Evolutionary conservation across 2,797 vertebrate genomes (phyloP), one percentile per base, ranked within the genome.

Genomic region (Gymnoscopelus braueri): DNA sequence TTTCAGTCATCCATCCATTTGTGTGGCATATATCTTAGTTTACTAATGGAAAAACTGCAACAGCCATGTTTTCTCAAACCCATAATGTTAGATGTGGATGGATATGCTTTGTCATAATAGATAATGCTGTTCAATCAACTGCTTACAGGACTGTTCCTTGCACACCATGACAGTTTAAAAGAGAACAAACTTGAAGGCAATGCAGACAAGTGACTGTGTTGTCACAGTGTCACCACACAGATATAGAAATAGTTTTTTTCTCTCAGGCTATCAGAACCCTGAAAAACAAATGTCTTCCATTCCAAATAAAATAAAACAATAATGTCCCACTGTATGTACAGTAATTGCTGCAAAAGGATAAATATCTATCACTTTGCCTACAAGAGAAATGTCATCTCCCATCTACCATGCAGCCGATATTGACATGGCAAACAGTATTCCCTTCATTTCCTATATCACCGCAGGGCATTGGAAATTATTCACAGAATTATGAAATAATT

Each of bases 401-500:
- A 6, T 24, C 10, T 12, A n/a, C 13, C 1, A 3, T 32, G 2
- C 29, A 32, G 47, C 57, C 65, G 50, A 62, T 29, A 48, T 35
- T n/a, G 3, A 62, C 5, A 70, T 49, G 60, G 24, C 39, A 61
- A 44, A 44, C 39, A 10, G 39, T 23, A 49, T 24, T 32, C 12
- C 12, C 13, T 11, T 64, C 6, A 60, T 50, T 29, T 47, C 64
- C 29, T 14, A 26, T 9, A 64, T 23, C 9, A 55, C 35, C 26
- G 69, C 3, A 0, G 3, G 58, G 47, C 54, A 15, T 71, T 29
- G 32, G 59, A 4, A 24, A 0, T 63, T 57, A 63, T 66, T 69
- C 15, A 67, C 23, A 29, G 12, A 66, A 75, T 59, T 2, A 58
- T 3, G 13, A 68, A 64, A 63, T 74, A 19, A 74, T 50, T 52